Base-by-base conservation (phyloP, 2,797 vertebrate genomes). In the Hybognathus amarus region DNA sequence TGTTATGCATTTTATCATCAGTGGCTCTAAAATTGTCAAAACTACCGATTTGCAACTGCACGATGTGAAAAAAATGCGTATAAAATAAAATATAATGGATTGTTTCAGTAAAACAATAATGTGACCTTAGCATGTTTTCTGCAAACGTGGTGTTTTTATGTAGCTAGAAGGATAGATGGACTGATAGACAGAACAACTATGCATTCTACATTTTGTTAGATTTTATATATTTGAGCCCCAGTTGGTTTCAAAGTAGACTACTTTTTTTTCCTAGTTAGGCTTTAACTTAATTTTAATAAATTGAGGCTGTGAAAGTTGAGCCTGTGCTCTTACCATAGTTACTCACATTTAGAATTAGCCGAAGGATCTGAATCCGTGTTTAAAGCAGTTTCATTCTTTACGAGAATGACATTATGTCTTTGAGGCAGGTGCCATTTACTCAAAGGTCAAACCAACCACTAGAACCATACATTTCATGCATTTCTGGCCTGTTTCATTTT, bases 371-470 rank as follows among this genome's bases (percentile, higher is more conserved):
- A 50, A 74, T 50, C 20, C 3, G 4, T 50, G 27, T 59, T 61
- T 24, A 20, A 45, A 59, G 24, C 36, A 12, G 11, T 24, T 54
- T 74, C 70, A 75, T 66, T 71, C 33, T 52, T 66, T 10, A 64
- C 7, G 12, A 15, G 52, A 52, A 77, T 76, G 12, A 36, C 20
- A 77, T 82, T 40, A 38, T 63, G 70, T 74, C 36, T 83, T 59
- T 80, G 56, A 83, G 27, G 64, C 56, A 67, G 76, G 42, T 78
- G 56, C 45, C 20, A 83, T 83, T 78, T 77, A 36, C 42, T 54
- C 27, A 61, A 75, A 86, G 76, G 78, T 74, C 79, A 84, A 81
- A 67, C 38, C 59, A 69, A 56, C 50, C 10, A 12, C 22, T 68
- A 76, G 30, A 71, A 85, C 79, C 47, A 52, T 69, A 50, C 63